Conservation (phyloP, 1,140 invertebrate genomes). For the Meteorus sp. region DNA sequence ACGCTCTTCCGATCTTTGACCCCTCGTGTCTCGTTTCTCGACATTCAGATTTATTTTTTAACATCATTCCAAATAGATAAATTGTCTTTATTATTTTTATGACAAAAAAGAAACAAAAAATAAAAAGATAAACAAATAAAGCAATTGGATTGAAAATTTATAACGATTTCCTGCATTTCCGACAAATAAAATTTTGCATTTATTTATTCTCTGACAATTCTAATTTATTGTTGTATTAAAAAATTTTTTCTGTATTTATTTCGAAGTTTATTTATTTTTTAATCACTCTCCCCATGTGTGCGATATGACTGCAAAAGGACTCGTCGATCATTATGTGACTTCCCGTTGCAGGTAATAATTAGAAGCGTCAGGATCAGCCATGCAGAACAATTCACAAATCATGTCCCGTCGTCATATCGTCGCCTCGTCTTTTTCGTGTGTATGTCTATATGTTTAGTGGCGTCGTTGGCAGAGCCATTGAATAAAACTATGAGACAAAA, state of each 20-base stretch:
- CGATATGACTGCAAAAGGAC: too few relatives aligned
- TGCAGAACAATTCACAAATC: conserved; percentile 42
- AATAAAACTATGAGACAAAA: not conserved
- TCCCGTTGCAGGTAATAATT: conserved; percentile 38
- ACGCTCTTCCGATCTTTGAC: conserved; percentile 40
- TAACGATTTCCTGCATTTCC: not conserved
- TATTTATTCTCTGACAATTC: not conserved
- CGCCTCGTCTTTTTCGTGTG: too few relatives aligned
- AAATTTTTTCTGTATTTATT: too few relatives aligned
- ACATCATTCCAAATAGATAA: conserved; percentile 19
- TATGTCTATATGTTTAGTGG: too few relatives aligned
- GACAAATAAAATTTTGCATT: not conserved
- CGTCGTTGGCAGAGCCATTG: too few relatives aligned
- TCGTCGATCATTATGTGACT: conserved; percentile 9
- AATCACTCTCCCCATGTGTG: too few relatives aligned
- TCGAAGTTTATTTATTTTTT: too few relatives aligned
- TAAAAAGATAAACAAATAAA: too few relatives aligned
- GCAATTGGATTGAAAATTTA: too few relatives aligned
- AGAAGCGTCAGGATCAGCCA: conserved; percentile 38
- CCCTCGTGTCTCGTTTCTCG: conserved; percentile 23
- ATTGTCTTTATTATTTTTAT: not conserved
- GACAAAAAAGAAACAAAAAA: too few relatives aligned
- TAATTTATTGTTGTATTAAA: not conserved
- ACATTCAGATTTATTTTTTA: conserved; percentile 28
- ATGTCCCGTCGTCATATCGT: conserved; percentile 8